Evolutionary conservation across 1,140 invertebrate genomes (phyloP).

Genomic region (Plectus sambesii): DNA sequence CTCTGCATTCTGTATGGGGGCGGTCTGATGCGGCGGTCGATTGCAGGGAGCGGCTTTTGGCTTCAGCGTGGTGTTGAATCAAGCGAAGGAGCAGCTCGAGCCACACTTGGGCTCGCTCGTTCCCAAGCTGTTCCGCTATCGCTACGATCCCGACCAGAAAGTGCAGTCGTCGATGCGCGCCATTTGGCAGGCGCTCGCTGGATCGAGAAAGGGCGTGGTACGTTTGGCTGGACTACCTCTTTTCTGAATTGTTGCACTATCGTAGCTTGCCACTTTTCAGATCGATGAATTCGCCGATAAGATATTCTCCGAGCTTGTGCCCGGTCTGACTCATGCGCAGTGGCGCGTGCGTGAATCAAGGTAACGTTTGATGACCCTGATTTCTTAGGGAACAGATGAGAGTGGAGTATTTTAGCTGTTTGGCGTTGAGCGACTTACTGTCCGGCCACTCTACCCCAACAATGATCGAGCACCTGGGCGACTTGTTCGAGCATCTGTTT

Average conservation of each 20-base stretch:
- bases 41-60: conserved; percentile 73
- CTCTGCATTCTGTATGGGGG: conserved; percentile 15
- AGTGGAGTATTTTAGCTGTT: conserved; percentile 52
- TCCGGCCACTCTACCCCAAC: conserved; percentile 50
- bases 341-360: conserved; percentile 81
- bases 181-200: conserved; percentile 78
- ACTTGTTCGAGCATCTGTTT: conserved; percentile 70
- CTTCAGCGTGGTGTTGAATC: conserved; percentile 66
- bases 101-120: conserved; percentile 70
- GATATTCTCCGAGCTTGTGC: conserved; percentile 66
- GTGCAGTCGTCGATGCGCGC: conserved; percentile 78
- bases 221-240: conserved; percentile 39
- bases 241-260: conserved; percentile 5
- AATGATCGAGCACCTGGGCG: conserved; percentile 53
- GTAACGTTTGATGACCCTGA: conserved; percentile 27
- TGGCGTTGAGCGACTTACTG: conserved; percentile 70
- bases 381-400: conserved; percentile 7
- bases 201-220: conserved; percentile 69
- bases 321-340: conserved; percentile 67
- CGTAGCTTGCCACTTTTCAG: conserved; percentile 48
- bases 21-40: neutral
- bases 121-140: conserved; percentile 68
- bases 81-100: conserved; percentile 67
- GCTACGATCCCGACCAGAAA: conserved; percentile 76
- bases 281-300: conserved; percentile 74